Conservation (phyloP, 1,140 invertebrate genomes). For the Drosophila nikananu region DNA sequence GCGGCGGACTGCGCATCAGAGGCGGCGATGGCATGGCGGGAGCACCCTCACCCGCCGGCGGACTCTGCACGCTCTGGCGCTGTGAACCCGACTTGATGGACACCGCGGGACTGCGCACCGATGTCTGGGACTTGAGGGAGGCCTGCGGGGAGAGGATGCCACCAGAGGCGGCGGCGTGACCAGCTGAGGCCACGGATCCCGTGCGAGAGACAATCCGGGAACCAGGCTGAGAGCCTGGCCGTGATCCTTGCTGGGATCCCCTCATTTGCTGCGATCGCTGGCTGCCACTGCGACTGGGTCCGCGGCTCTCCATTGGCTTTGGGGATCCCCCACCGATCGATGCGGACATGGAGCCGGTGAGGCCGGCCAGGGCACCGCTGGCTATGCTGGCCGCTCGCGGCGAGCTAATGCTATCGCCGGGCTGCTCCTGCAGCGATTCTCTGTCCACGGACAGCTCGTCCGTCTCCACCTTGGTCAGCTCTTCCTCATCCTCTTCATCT, state of each 20-base stretch:
- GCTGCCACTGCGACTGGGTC: slow-evolving; percentile 73
- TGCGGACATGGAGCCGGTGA: slow-evolving; percentile 57
- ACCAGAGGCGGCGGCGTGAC: slow-evolving; percentile 18
- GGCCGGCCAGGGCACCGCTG: slow-evolving; percentile 58
- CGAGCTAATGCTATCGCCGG: slow-evolving; percentile 62
- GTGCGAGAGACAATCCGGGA: slow-evolving; percentile 58
- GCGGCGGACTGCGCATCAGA: slow-evolving; percentile 70
- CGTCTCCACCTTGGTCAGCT: slow-evolving; percentile 67
- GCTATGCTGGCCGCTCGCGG: slow-evolving; percentile 70
- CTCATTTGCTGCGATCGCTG: slow-evolving; percentile 50
- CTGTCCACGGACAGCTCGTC: slow-evolving; percentile 73
- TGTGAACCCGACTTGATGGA: slow-evolving; percentile 69
- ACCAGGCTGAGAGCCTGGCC: slow-evolving; percentile 31
- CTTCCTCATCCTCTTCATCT: slow-evolving; percentile 57
- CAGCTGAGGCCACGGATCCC: slow-evolving; percentile 49
- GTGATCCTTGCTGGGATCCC: slow-evolving; percentile 5
- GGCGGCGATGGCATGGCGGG: slow-evolving; percentile 81
- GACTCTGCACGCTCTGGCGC: slow-evolving; percentile 73
- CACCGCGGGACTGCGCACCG: slow-evolving; percentile 40
- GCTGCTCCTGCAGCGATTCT: slow-evolving; percentile 64
- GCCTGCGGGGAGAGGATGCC: slow-evolving; percentile 62
- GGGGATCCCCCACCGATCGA: slow-evolving; percentile 34
- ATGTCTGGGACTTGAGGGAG: slow-evolving; percentile 61
- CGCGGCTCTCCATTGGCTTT: slow-evolving; percentile 66
- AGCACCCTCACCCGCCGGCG: slow-evolving; percentile 68